These are phyloP conservation scores for Tolypeutes matacus DNA, from an alignment of 2,797 vertebrate genomes.

Conservation along the genomic window DNA sequence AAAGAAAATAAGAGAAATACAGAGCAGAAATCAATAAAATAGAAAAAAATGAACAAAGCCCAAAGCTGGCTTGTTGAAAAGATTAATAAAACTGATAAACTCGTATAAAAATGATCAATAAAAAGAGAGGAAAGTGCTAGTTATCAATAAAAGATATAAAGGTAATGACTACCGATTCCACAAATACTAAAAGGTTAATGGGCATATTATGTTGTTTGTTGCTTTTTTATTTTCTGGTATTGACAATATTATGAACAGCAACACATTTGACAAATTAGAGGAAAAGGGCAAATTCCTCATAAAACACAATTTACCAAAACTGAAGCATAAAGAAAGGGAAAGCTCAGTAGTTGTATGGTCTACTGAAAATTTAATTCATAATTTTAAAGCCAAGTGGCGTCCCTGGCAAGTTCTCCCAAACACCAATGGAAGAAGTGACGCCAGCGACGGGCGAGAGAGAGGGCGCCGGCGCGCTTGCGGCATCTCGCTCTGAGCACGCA, in stretches of 20 bases:
- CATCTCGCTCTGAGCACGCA: no score
- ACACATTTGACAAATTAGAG: not conserved
- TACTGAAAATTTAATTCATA: not conserved
- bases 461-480: no score
- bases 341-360: not conserved
- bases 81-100: not conserved
- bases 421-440: no score
- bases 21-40: not conserved
- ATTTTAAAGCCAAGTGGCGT: not conserved
- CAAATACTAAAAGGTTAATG: not conserved
- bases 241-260: not conserved
- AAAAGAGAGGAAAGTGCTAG: no score
- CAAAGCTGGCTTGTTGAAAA: not conserved
- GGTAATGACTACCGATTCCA: not conserved
- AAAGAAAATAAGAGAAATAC: not conserved
- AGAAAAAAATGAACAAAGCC: not conserved
- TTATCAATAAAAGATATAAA: not conserved
- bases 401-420: not conserved
- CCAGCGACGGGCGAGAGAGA: no score
- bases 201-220: no score
- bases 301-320: not conserved
- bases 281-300: not conserved
- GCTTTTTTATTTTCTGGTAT: no score
- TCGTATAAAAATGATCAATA: rapidly evolving
- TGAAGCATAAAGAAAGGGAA: not conserved